Evolutionary conservation across 2,888 invertebrate genomes (phyloP).

Genomic region (Cryptosula pallasiana): DNA sequence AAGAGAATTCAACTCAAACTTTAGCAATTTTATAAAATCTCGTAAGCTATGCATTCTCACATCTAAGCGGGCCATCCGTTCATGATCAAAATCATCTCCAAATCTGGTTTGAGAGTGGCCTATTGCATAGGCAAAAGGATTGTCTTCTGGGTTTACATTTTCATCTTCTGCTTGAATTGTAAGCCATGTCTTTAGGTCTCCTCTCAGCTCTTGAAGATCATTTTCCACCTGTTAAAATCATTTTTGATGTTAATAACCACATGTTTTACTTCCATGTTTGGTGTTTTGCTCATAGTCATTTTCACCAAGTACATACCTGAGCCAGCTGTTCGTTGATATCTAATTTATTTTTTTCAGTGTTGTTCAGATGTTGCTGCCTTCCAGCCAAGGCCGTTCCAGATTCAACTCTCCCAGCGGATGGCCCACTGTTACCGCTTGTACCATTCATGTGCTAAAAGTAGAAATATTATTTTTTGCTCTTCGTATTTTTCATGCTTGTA

Average conservation of each 20-base stretch:
- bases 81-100: slow-evolving; percentile 20
- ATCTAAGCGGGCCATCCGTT: slow-evolving; percentile 21
- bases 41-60: background rate
- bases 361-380: background rate
- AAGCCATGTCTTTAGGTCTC: slow-evolving; percentile 9
- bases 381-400: too few relatives aligned
- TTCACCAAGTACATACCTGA: background rate
- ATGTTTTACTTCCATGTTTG: background rate
- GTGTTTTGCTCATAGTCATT: background rate
- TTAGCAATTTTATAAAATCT: background rate
- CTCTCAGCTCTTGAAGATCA: slow-evolving; percentile 11
- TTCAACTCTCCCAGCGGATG: too few relatives aligned
- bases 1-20: too few relatives aligned
- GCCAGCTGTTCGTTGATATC: slow-evolving; percentile 21
- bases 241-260: background rate
- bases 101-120: background rate
- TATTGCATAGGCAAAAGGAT: slow-evolving; percentile 3
- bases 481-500: too few relatives aligned
- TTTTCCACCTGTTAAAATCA: slow-evolving; percentile 1
- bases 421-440: too few relatives aligned
- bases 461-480: too few relatives aligned
- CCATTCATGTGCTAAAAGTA: too few relatives aligned
- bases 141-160: background rate
- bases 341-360: background rate
- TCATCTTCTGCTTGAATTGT: background rate